Evolutionary conservation across 2,797 vertebrate species (phyloP).

Genomic region (Propithecus deckenii): DNA sequence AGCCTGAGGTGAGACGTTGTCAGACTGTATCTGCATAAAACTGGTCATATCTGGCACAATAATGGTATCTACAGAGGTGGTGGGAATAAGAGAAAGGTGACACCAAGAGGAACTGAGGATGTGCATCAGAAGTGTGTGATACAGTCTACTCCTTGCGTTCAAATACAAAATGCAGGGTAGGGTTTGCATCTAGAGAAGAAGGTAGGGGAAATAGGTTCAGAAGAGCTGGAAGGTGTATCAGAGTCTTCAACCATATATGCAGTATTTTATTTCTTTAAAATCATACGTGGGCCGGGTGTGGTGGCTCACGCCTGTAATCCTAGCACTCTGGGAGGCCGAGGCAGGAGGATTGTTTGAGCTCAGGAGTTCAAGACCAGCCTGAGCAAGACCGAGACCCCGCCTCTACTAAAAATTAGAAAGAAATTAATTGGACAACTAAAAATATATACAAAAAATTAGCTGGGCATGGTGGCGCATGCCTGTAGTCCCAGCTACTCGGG

Average conservation of each 20-base stretch:
- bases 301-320: too few species aligned
- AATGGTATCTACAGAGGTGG: neutral
- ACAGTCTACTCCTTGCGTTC: neutral
- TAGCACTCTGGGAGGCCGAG: too few species aligned
- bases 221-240: neutral
- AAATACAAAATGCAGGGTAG: neutral
- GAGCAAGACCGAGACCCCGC: too few species aligned
- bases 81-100: neutral
- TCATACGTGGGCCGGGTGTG: neutral
- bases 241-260: neutral
- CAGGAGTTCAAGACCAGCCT: too few species aligned
- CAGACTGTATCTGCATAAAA: neutral
- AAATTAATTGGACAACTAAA: too few species aligned
- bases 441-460: too few species aligned
- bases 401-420: too few species aligned
- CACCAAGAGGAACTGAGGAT: neutral
- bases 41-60: neutral
- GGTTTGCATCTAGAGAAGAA: neutral
- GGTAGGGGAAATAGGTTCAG: neutral
- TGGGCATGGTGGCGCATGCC: too few species aligned
- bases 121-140: neutral
- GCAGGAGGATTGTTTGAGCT: too few species aligned
- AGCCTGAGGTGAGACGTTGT: neutral
- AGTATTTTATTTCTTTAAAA: conserved; percentile 12
- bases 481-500: too few species aligned